Conservation (phyloP, 2,113 vertebrate genomes). For the Mesocricetus auratus region DNA sequence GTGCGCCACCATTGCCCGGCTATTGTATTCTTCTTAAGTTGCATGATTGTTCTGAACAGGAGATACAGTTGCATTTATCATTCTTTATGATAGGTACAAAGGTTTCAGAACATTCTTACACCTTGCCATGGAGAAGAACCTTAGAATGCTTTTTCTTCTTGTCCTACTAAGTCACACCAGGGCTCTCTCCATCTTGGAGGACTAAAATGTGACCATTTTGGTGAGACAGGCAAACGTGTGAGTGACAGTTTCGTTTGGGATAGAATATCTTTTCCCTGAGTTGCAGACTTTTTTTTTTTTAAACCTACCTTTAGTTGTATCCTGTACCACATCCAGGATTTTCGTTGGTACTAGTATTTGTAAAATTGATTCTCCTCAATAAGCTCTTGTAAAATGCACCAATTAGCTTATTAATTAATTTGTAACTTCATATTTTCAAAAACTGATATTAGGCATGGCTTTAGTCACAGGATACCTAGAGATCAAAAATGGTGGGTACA, state of each 20-base stretch:
- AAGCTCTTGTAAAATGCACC: conserved; percentile 56
- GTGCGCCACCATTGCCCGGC: too few species aligned
- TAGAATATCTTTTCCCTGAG: conserved; percentile 42
- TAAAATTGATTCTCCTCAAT: conserved; percentile 53
- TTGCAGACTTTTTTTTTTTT: conserved; percentile 53
- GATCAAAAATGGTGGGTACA: conserved; percentile 39
- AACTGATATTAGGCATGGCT: conserved; percentile 20
- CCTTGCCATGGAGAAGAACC: background rate
- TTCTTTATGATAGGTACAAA: background rate
- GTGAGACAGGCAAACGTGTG: conserved; percentile 13
- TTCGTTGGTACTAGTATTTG: conserved; percentile 60
- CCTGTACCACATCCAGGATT: conserved; percentile 23
- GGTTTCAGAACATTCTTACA: background rate
- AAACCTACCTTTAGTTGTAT: background rate
- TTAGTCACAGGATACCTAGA: conserved; percentile 39
- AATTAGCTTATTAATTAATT: conserved; percentile 56
- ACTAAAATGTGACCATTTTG: background rate
- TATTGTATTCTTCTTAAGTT: conserved; percentile 18
- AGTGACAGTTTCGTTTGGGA: background rate
- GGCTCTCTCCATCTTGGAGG: background rate
- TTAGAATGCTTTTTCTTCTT: background rate
- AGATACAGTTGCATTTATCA: conserved; percentile 3
- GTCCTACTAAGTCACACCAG: background rate
- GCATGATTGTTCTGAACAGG: background rate
- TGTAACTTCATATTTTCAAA: conserved; percentile 58